A percentile compares a stretch with the other conserved stretches of the same genome.
Evolutionary conservation across 2,888 invertebrate genomes (phyloP).

Genomic region (Archips crataeganus): DNA sequence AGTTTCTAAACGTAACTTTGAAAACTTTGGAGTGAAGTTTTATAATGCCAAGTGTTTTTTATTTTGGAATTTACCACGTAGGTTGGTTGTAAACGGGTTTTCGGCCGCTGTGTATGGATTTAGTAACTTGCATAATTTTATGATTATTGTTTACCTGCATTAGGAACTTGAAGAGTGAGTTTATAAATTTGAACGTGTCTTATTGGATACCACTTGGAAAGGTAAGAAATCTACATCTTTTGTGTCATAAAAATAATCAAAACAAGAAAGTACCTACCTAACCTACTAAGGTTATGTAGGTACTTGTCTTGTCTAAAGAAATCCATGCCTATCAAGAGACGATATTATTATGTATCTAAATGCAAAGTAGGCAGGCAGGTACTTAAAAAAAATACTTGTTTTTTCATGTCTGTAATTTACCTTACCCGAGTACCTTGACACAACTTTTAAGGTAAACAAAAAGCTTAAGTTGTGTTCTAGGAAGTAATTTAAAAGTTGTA

Average conservation of each 20-base stretch:
- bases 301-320: neutral
- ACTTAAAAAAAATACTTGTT: neutral
- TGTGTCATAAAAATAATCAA: neutral
- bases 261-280: neutral
- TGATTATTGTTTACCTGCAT: constrained; percentile 49
- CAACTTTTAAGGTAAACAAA: constrained; percentile 2
- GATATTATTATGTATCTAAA: neutral
- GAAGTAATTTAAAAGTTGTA: constrained; percentile 19
- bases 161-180: constrained; percentile 35
- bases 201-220: constrained; percentile 61
- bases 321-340: no score
- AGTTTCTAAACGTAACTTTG: constrained; percentile 38
- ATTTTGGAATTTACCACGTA: constrained; percentile 39
- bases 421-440: neutral
- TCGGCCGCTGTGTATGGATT: constrained; percentile 58
- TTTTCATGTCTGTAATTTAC: neutral
- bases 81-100: constrained; percentile 55
- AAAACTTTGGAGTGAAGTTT: constrained; percentile 43
- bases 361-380: neutral
- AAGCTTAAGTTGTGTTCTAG: constrained; percentile 7
- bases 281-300: no score
- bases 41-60: constrained; percentile 45
- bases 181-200: constrained; percentile 39
- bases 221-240: constrained; percentile 54
- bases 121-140: constrained; percentile 60